These are phyloP conservation scores for Scopus umbretta DNA, from an alignment of 2,113 vertebrate species.

Conservation along the genomic window DNA sequence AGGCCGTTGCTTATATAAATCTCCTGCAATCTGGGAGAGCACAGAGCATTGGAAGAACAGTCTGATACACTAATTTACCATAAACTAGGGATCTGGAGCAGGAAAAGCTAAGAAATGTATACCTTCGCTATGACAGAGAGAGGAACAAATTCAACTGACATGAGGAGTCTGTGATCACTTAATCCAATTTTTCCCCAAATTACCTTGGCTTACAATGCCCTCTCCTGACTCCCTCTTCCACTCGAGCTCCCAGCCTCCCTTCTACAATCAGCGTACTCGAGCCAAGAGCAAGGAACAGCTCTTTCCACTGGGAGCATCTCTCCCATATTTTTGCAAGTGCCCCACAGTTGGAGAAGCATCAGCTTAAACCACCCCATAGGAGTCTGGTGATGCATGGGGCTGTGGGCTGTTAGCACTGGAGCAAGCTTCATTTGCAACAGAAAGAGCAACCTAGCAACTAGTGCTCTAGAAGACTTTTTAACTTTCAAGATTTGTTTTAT, in stretches of 20 bases:
- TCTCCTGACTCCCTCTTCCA: not conserved
- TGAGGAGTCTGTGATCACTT: not conserved
- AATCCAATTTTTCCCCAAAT: not conserved
- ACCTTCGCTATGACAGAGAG: not conserved
- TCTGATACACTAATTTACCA: not conserved
- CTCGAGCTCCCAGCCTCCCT: not conserved
- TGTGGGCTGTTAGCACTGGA: not conserved
- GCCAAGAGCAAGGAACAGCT: not conserved
- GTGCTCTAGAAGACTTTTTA: not conserved
- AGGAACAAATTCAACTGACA: constrained; percentile 8
- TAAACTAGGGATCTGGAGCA: not conserved
- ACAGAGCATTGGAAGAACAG: not conserved
- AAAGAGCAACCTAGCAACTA: not conserved
- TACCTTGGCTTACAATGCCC: not conserved
- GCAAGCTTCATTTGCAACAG: not conserved
- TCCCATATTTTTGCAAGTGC: not conserved
- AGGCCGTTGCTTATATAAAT: not conserved
- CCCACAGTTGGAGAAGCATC: not conserved
- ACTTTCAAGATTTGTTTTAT: not conserved
- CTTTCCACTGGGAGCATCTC: not conserved
- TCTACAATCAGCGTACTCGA: not conserved
- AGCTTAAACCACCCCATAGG: not conserved
- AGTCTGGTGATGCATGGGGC: not conserved
- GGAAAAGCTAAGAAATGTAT: not conserved
- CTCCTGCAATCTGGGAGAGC: not conserved